These are phyloP conservation scores for Bothrops alternatus DNA, from an alignment of 2,797 vertebrate species.

Conservation along the genomic window DNA sequence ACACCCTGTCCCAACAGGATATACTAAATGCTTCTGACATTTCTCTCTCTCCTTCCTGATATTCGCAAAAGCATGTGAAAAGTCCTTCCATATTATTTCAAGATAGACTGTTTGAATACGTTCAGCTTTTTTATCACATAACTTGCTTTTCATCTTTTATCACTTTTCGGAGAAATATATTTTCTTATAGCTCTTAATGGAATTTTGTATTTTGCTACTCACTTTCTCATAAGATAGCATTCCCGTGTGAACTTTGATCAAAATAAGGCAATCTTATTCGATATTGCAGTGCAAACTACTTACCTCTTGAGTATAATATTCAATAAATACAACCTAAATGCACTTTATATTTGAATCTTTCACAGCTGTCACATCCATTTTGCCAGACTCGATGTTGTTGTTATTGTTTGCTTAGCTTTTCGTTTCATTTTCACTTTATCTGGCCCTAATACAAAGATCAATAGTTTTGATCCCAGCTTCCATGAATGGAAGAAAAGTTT, in stretches of 20 bases:
- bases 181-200: not conserved
- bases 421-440: not conserved
- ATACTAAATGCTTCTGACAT: not conserved
- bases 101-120: not conserved
- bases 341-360: not conserved
- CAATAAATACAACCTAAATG: not conserved
- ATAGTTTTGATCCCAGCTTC: not conserved
- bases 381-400: not conserved
- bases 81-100: not conserved
- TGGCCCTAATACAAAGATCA: not conserved
- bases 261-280: not conserved
- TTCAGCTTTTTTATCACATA: not conserved
- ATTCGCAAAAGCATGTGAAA: not conserved
- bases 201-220: not conserved
- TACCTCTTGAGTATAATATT: not conserved
- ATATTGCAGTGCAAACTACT: not conserved
- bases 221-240: not conserved
- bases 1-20: not conserved
- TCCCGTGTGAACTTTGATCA: constrained; percentile 3
- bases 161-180: not conserved
- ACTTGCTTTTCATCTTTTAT: constrained; percentile 6
- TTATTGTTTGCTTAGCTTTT: not conserved
- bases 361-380: not conserved
- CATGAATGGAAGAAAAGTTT: not conserved
- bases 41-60: not conserved